Conservation (phyloP, 2,113 vertebrate genomes). For the Vulpes lagopus region DNA sequence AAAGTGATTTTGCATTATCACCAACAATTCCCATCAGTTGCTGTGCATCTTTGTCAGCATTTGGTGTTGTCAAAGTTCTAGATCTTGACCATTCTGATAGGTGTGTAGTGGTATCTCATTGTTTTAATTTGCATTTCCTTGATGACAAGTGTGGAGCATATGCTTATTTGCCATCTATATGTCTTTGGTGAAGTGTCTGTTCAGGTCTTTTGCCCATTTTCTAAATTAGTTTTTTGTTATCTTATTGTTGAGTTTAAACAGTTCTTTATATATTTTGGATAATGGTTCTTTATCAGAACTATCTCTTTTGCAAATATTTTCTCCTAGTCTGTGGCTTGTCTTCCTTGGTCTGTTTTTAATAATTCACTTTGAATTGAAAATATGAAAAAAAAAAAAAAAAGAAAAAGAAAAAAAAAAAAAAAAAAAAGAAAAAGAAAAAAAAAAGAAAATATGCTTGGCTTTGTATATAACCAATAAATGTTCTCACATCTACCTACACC, state of each 20-base stretch:
- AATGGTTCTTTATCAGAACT: neutral
- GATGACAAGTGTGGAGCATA: neutral
- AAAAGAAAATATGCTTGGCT: slow-evolving; percentile 41
- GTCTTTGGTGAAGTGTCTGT: neutral
- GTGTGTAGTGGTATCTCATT: neutral
- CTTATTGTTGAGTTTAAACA: neutral
- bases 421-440: too few relatives aligned
- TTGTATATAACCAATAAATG: slow-evolving; percentile 30
- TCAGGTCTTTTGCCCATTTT: neutral
- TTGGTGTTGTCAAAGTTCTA: neutral
- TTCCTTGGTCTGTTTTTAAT: slow-evolving; percentile 19
- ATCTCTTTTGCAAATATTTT: slow-evolving; percentile 41
- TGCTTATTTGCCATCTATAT: neutral
- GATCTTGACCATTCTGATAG: neutral
- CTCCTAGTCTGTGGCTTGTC: neutral
- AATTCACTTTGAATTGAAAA: slow-evolving; percentile 34
- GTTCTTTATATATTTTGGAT: slow-evolving; percentile 32
- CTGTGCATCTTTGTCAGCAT: neutral
- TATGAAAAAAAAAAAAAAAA: too few relatives aligned
- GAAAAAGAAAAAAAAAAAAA: too few relatives aligned
- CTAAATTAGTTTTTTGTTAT: neutral
- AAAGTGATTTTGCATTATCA: slow-evolving; percentile 32
- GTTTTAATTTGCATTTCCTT: slow-evolving; percentile 33
- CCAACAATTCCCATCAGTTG: neutral
- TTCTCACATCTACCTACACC: slow-evolving; percentile 25